These are phyloP conservation scores for Maylandia zebra DNA, from an alignment of 2,113 vertebrate genomes.

Conservation along the genomic window DNA sequence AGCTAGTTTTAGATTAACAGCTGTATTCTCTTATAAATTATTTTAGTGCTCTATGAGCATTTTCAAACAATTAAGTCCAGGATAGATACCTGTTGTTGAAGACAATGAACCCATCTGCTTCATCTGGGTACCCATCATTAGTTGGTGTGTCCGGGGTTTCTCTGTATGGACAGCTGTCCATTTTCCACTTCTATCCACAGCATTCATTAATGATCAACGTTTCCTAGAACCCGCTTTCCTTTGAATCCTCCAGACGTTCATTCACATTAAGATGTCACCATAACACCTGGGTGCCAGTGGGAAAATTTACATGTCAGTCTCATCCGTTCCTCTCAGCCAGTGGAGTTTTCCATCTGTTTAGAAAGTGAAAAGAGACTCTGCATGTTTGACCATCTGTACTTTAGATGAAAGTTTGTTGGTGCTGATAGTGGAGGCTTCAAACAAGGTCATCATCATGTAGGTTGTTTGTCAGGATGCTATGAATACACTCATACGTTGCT, in stretches of 20 bases:
- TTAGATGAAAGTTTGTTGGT: neutral
- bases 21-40: neutral
- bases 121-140: conserved; percentile 30
- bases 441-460: neutral
- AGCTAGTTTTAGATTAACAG: neutral
- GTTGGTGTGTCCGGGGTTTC: neutral
- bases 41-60: neutral
- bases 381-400: neutral
- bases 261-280: conserved; percentile 3
- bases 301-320: conserved; percentile 9
- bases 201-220: conserved; percentile 52
- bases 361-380: neutral
- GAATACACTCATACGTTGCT: neutral
- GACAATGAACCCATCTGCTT: conserved; percentile 35
- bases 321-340: neutral
- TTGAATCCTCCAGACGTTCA: neutral
- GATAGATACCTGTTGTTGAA: conserved; percentile 23
- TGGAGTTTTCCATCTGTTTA: neutral
- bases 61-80: neutral
- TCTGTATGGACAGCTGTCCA: conserved; percentile 16
- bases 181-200: conserved; percentile 12
- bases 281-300: neutral
- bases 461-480: neutral
- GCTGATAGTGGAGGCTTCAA: neutral
- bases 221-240: neutral